Evolutionary conservation across 2,888 invertebrate species (phyloP).

Genomic region (Agrotis puta): DNA sequence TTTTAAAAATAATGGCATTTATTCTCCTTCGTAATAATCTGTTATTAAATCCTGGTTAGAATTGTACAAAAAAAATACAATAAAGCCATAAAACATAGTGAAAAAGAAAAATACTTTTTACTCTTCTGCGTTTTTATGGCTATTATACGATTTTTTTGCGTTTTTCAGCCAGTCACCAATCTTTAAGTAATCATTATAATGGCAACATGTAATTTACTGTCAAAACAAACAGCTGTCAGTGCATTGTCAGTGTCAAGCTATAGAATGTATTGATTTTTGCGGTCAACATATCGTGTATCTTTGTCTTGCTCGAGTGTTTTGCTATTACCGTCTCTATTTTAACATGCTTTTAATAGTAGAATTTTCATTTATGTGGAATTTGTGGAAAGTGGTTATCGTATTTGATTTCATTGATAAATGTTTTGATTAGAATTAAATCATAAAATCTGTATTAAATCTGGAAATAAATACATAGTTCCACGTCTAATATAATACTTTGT

Average conservation of each 20-base stretch:
- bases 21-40: background rate
- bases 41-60: background rate
- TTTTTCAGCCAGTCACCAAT: background rate
- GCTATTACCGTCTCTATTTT: background rate
- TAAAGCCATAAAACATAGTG: background rate
- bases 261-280: slow-evolving; percentile 26
- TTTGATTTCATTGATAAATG: background rate
- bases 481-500: background rate
- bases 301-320: slow-evolving; percentile 1
- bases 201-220: background rate
- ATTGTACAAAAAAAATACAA: background rate
- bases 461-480: background rate
- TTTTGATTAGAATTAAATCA: slow-evolving; percentile 5
- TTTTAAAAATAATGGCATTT: background rate
- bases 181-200: background rate
- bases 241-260: slow-evolving; percentile 27
- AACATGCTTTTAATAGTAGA: background rate
- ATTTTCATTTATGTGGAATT: background rate
- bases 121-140: background rate
- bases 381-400: slow-evolving; percentile 8
- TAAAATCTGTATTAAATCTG: slow-evolving; percentile 16
- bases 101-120: background rate
- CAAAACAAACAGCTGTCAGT: slow-evolving; percentile 25
- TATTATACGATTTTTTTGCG: background rate
- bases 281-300: background rate